Base-by-base conservation (phyloP, 2,888 invertebrate genomes). In the Synergus gifuensis region DNA sequence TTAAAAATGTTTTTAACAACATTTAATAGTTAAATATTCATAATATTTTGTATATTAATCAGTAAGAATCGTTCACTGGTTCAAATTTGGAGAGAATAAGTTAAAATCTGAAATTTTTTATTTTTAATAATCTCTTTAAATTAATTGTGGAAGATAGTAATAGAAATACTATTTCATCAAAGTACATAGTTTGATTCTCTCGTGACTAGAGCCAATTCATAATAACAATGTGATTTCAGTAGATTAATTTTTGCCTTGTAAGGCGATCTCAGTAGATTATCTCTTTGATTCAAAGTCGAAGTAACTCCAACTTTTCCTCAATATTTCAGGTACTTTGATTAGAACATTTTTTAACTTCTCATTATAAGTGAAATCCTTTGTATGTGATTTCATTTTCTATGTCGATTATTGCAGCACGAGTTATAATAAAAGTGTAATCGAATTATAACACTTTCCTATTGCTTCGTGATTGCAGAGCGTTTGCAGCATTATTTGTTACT, bases 121-220 rank as follows among this genome's bases (percentile, higher is more conserved):
- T 14, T 46, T 46, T 4, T 12, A 14, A 14, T 46, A 12, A 2
- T n/a, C 44, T 22, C n/a, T 49, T 7, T 67, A 18, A 60, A 67
- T 28, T 60, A 58, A 64, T 58, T 54, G 63, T 11, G 14, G 63
- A 76, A n/a, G 60, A 46, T 28, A 63, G 4, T 63, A 66, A 40
- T 28, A 40, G 14, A n/a, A 60, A 46, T 9, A 58, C 18, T 18
- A 11, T 58, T 58, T 58, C 18, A 58, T 58, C 9, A 58, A 18
- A 58, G n/a, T 49, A n/a, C n/a, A n/a, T n/a, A 14, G 7, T 5
- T 58, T 58, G n/a, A n/a, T 9, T 60, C 22, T 60, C 11, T 11
- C 11, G 11, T 60, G 60, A 22, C 22, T 60, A 22, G n/a, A 60
- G 4, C 11, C 11, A 22, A 11, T 60, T 22, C 11, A n/a, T 3